These are phyloP conservation scores for Drosophila kambysellisi DNA, from an alignment of 2,888 invertebrate genomes.

Conservation along the genomic window DNA sequence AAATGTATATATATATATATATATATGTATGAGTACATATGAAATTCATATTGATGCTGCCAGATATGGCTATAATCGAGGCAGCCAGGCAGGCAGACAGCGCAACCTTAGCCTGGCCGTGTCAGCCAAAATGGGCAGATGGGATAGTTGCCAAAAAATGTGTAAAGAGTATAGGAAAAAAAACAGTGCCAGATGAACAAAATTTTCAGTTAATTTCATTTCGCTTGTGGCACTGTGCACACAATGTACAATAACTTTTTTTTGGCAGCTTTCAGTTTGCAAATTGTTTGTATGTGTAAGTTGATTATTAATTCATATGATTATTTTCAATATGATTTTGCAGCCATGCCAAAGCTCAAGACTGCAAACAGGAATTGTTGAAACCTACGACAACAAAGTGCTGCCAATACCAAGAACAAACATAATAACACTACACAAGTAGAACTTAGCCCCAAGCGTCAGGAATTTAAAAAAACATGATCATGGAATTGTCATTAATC, in stretches of 20 bases:
- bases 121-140: slow-evolving; percentile 51
- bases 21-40: neutral
- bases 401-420: slow-evolving; percentile 56
- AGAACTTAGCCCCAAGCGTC: slow-evolving; percentile 15
- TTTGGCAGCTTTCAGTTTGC: slow-evolving; percentile 42
- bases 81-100: slow-evolving; percentile 39
- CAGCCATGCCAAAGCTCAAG: slow-evolving; percentile 72
- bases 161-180: neutral
- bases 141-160: slow-evolving; percentile 60
- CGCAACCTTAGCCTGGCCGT: slow-evolving; percentile 34
- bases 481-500: slow-evolving; percentile 68
- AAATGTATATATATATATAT: neutral
- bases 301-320: slow-evolving; percentile 38
- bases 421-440: slow-evolving; percentile 21
- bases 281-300: slow-evolving; percentile 59
- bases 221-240: slow-evolving; percentile 19
- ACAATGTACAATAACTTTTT: slow-evolving; percentile 33
- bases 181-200: slow-evolving; percentile 13
- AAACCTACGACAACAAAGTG: slow-evolving; percentile 59
- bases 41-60: slow-evolving; percentile 57
- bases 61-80: slow-evolving; percentile 62
- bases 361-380: slow-evolving; percentile 77
- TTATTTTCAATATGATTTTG: slow-evolving; percentile 49
- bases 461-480: slow-evolving; percentile 55
- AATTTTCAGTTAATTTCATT: slow-evolving; percentile 68